Evolutionary conservation across 2,797 vertebrate species (phyloP).

Genomic region (Potorous gilbertii): DNA sequence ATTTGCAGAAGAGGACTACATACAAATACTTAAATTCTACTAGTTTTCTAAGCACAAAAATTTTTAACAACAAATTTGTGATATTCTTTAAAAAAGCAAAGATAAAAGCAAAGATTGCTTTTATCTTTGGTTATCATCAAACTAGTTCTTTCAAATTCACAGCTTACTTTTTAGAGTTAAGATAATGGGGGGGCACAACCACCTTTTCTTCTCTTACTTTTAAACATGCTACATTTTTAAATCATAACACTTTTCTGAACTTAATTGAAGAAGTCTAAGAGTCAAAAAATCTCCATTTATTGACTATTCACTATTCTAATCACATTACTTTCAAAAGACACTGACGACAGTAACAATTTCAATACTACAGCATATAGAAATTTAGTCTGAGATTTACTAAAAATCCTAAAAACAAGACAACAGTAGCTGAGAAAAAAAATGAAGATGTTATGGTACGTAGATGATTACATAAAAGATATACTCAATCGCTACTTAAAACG

Average conservation of each 20-base stretch:
- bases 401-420: slow-evolving; percentile 72
- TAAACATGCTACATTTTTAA: slow-evolving; percentile 66
- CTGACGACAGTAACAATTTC: slow-evolving; percentile 75
- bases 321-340: slow-evolving; percentile 73
- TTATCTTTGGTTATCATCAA: not conserved
- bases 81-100: not conserved
- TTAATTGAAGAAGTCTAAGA: slow-evolving; percentile 35
- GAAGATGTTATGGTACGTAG: slow-evolving; percentile 62
- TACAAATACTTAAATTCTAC: not conserved
- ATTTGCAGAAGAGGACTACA: not conserved
- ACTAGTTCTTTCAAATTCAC: not conserved
- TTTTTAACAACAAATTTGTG: not conserved
- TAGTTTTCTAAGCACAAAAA: not conserved
- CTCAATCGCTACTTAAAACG: slow-evolving; percentile 75
- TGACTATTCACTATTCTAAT: slow-evolving; percentile 77
- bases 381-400: slow-evolving; percentile 74
- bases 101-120: not conserved
- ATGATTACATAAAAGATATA: slow-evolving; percentile 75
- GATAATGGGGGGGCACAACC: slow-evolving; percentile 63
- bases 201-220: slow-evolving; percentile 53
- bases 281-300: slow-evolving; percentile 64
- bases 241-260: slow-evolving; percentile 52
- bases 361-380: slow-evolving; percentile 77
- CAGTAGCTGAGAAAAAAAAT: slow-evolving; percentile 71
- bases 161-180: slow-evolving; percentile 55